Base-by-base conservation (phyloP, 2,113 vertebrate species). In the Motacilla alba region DNA sequence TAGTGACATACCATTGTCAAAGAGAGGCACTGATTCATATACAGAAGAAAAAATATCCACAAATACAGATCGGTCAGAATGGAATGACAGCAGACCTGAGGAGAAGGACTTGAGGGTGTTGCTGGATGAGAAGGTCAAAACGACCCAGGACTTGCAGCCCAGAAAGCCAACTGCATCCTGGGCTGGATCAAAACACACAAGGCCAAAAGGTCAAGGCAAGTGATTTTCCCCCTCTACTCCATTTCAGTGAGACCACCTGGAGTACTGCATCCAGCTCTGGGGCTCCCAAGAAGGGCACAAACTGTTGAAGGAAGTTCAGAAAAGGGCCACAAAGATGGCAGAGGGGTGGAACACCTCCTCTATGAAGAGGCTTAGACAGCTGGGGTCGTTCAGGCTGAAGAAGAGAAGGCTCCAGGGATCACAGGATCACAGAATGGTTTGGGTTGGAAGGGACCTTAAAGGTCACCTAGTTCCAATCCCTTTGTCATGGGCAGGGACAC, bases 131-230 rank as follows among this genome's bases (percentile, higher is more conserved):
- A 30, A 66, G 15, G 15, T 46, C 23, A 30, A 9, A 67, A 60
- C 0, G 0, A 30, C 24, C 20, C 62, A 75, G 62, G 13, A 26
- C 7, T 2, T 75, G 22, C 7, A 82, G 53, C 39, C 23, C 69
- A 68, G 39, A 68, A 52, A 46, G 28, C 10, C 53, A 52, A 8
- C 13, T 14, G 16, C 28, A 82, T 46, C 28, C 39, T 46, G 19
- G 19, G 52, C 37, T 59, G 52, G 33, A 52, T n/a, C 13, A 68
- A 46, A 82, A 60, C 13, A 60, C 20, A 11, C 16, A 75, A 3
- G 4, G 22, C 27, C 14, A 41, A 23, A 27, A 37, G 14, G 14
- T 10, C 26, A 35, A 41, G 49, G 35, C 21, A 66, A 27, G 33
- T 11, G 10, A 67, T 46, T 52, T 23, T 12, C 9, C 16, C 33